Evolutionary conservation across 1,140 invertebrate genomes (phyloP), one percentile per base, ranked within the genome.

Genomic region (Brachionus paranguensis): DNA sequence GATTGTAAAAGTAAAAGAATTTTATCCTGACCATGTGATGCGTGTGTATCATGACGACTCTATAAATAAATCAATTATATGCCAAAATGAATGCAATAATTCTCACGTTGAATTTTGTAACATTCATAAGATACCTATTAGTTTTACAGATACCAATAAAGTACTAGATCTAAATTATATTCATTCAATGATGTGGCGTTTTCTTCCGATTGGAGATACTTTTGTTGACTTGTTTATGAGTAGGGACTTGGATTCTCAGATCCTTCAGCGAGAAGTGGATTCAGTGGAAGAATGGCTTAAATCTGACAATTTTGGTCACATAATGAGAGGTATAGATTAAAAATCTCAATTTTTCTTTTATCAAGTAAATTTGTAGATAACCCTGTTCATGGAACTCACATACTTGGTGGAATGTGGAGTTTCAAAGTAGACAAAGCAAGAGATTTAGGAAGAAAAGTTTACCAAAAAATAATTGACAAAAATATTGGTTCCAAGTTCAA

Each of bases 401-500:
- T 81, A 4, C 55, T 47, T 11, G 78, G 78, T 65, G 78, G 78
- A n/a, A 83, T 83, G 78, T 83, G 78, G 78, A 60, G 78, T 17
- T 83, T 83, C 27, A 43, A 83, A 24, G 12, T 33, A 37, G 11
- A 50, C 6, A 83, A 53, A 50, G 55, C 60, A 6, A 55, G 53
- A 20, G 24, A 33, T n/a, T 20, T 83, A 7, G 76, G 12, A 1
- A 27, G 20, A n/a, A n/a, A 41, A 79, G 17, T 79, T 37, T 79
- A 50, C 20, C 1, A 27, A 7, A 10, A 33, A 27, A 79, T 53
- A 41, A 55, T 55, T 8, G 33, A 79, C n/a, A 14, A n/a, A 60
- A 64, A 55, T 53, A 17, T 79, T 29, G 24, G 12, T 37, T 10
- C 11, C 1, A 29, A 79, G 5, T 79, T 24, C 17, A 29, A 79